Conservation (phyloP, 2,888 invertebrate species). For the Agrotis clavis region DNA sequence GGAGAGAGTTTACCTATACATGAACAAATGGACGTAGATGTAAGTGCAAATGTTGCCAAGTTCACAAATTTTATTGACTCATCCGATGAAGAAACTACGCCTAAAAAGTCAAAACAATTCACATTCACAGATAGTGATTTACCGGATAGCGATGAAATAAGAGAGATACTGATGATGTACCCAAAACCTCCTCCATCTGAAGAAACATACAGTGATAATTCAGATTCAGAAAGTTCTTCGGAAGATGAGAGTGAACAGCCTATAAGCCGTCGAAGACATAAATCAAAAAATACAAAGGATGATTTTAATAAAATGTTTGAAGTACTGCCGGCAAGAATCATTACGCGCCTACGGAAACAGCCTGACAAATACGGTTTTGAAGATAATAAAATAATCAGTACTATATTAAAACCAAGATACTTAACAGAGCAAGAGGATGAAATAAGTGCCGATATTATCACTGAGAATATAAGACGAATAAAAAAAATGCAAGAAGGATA, state of each 20-base stretch:
- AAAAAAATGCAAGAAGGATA: slow-evolving; percentile 73
- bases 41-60: slow-evolving; percentile 30
- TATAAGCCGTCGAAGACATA: slow-evolving; percentile 69
- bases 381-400: slow-evolving; percentile 46
- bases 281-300: slow-evolving; percentile 54
- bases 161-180: slow-evolving; percentile 71
- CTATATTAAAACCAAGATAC: slow-evolving; percentile 73
- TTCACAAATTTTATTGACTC: slow-evolving; percentile 72
- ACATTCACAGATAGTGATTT: slow-evolving; percentile 79
- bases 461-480: slow-evolving; percentile 78
- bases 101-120: slow-evolving; percentile 74
- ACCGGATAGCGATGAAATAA: slow-evolving; percentile 85
- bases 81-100: slow-evolving; percentile 78
- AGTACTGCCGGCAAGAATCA: slow-evolving; percentile 77
- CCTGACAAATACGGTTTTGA: background rate
- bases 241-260: slow-evolving; percentile 75
- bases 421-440: slow-evolving; percentile 76
- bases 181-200: slow-evolving; percentile 60
- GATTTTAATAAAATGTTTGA: slow-evolving; percentile 77
- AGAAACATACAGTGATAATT: slow-evolving; percentile 74
- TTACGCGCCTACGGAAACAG: slow-evolving; percentile 62
- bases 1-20: slow-evolving; percentile 51
- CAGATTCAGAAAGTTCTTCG: slow-evolving; percentile 70
- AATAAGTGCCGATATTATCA: slow-evolving; percentile 78
- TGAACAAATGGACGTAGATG: background rate